A percentile compares a stretch with the other conserved stretches of the same genome.
These are phyloP conservation scores for Siderastrea radians DNA, from an alignment of 92 coral and sea anemone species.

Conservation along the genomic window DNA sequence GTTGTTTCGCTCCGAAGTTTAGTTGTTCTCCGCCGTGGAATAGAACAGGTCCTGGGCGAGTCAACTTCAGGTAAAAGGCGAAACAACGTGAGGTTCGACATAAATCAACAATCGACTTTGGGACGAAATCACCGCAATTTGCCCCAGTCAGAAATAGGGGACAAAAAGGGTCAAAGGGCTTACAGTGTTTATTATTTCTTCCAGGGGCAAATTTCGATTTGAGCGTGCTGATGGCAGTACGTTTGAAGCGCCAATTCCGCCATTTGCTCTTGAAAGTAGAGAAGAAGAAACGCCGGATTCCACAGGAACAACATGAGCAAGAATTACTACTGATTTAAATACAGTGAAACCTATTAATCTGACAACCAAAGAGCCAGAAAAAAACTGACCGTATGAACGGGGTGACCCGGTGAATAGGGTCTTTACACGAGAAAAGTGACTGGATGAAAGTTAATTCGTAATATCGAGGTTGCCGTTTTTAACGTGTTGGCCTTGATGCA, in stretches of 20 bases:
- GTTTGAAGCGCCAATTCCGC: slow-evolving; percentile 96
- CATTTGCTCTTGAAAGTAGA: slow-evolving; percentile 98
- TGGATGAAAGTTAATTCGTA: too few species aligned
- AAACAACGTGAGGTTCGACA: too few species aligned
- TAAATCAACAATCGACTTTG: too few species aligned
- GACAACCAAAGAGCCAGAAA: background rate
- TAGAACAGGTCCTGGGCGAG: too few species aligned
- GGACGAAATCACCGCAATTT: too few species aligned
- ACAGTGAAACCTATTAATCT: background rate
- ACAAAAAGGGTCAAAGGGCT: background rate
- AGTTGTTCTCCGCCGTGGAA: too few species aligned
- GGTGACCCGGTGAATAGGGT: too few species aligned
- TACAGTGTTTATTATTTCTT: background rate
- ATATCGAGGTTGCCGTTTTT: too few species aligned
- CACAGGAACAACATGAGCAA: slow-evolving; percentile 18
- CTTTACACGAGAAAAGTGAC: too few species aligned
- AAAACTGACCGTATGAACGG: background rate
- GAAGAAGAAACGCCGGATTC: slow-evolving; percentile 78
- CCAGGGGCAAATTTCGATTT: slow-evolving; percentile 97
- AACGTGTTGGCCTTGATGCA: too few species aligned
- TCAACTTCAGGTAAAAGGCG: too few species aligned
- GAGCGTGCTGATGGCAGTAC: slow-evolving; percentile 97
- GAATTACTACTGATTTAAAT: background rate
- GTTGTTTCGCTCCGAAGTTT: too few species aligned
- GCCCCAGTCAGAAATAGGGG: background rate